Base-by-base conservation (phyloP, 2,888 invertebrate genomes). In the Calameuta filiformis region DNA sequence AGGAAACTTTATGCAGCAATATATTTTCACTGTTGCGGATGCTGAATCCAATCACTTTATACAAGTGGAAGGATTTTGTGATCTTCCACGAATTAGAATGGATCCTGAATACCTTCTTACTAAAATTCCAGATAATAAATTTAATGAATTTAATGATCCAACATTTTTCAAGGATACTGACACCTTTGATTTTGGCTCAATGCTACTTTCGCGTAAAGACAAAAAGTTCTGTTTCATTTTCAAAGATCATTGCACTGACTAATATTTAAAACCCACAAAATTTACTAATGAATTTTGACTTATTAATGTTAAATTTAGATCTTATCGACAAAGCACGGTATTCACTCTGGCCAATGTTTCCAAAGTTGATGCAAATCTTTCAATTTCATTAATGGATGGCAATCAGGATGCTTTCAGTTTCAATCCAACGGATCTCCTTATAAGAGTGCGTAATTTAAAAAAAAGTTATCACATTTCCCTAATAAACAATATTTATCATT, bases 271-370 rank as follows among this genome's bases (percentile, higher is more conserved):
- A 30, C 3, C 31, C 31, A 30, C 12, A 9, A 69, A 35, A 35
- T 34, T 68, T 68, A 75, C 4, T 37, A 31, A 68, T 74, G 11
- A 69, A 35, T 69, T 68, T 78, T 37, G 30, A 75, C 40, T 40
- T 75, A 34, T 73, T 75, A 73, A 68, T 76, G 31, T 30, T 76
- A 35, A 23, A 31, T 77, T 76, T 77, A 94, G 93, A 85, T 88
- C 92, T 76, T 93, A 93, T 81, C 92, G 92, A 87, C 92, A 93
- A 83, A 89, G 91, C 74, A 92, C 92, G 71, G 89, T 90, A 12
- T 92, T 95, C 4, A 91, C 92, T 79, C 90, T 95, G 68, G 92
- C 91, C 82, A 95, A 94, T 87, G 90, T 92, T 68, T 94, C 94
- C 0, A 87, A 92, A 1, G 91, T 94, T 77, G 89, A 92, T 3